phyloP scores from a whole-genome alignment of 1,140 invertebrate species.

The Piezodorus guildinii region DNA sequence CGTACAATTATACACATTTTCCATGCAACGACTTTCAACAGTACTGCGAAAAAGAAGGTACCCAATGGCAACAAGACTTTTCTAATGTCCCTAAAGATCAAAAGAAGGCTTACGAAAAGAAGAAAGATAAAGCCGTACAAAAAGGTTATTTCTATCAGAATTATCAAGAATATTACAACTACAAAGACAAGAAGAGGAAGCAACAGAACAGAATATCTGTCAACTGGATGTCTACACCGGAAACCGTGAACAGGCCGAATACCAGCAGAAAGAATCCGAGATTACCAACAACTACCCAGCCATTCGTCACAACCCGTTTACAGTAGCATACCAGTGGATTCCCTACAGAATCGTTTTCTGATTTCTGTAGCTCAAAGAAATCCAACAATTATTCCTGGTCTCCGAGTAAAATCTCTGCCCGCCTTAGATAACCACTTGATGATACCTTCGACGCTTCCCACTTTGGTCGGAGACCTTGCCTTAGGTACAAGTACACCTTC shows the following conservation, averaged over 20 bases:
- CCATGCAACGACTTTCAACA: constrained; percentile 5
- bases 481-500: constrained; percentile 29
- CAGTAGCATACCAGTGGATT: neutral
- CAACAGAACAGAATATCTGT: constrained; percentile 32
- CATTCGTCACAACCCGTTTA: neutral
- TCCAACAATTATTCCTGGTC: constrained; percentile 28
- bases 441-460: constrained; percentile 32
- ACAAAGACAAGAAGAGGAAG: constrained; percentile 22
- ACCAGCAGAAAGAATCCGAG: neutral
- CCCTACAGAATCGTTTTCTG: constrained; percentile 18
- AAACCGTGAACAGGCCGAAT: constrained; percentile 22
- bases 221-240: constrained; percentile 52
- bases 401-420: constrained; percentile 28
- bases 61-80: constrained; percentile 1
- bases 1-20: neutral
- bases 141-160: constrained; percentile 11
- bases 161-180: constrained; percentile 13
- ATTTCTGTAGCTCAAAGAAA: constrained; percentile 20
- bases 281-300: neutral
- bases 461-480: constrained; percentile 33
- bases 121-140: constrained; percentile 3
- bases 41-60: neutral
- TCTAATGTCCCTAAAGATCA: neutral
- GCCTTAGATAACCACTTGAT: constrained; percentile 28
- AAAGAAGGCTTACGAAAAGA: constrained; percentile 10